Evolutionary conservation across 2,888 invertebrate species (phyloP), one percentile per base, ranked within the genome.

Genomic region (Hedya salicella): DNA sequence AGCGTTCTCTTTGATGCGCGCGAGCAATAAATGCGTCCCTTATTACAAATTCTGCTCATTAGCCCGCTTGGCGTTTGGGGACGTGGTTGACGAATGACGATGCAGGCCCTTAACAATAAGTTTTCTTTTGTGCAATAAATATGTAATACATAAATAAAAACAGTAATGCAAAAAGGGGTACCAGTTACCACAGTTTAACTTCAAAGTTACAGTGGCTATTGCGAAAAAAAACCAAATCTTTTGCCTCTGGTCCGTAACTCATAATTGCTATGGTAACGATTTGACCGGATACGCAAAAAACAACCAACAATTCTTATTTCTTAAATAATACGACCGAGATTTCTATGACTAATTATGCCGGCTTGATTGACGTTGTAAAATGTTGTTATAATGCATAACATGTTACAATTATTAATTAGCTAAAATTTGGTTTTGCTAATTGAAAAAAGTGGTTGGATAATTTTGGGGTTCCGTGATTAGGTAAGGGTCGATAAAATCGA

Each of bases 301-400:
- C n/a, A 11, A 0, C 25, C 14, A 44, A 30, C 19, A 17, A 16
- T 25, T 40, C 30, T 44, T 61, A 54, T 19, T n/a, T 11, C 14
- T 6, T 16, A 48, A 14, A 16, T 13, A n/a, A 32, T 54, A 66
- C 36, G 53, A 40, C 16, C 32, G 9, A 9, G 19, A 54, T 16
- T 39, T 16, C 14, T 8, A 1, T 32, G 40, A 32, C 54, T 44
- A 44, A 52, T 53, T 48, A 42, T 14, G 14, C 16, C 6, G 36
- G 39, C 13, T 32, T 66, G 61, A 66, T 66, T 66, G 66, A 61
- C 66, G 54, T 53, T 60, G 19, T 61, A 54, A 61, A 66, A 54
- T 60, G 53, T 54, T 54, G 40, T 61, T 25, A 54, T 61, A 54
- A 61, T 42, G 48, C 52, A 53, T 46, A 65, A 66, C 61, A 54